Base-by-base conservation (phyloP, 2,888 invertebrate genomes). In the Dryadula phaetusa region DNA sequence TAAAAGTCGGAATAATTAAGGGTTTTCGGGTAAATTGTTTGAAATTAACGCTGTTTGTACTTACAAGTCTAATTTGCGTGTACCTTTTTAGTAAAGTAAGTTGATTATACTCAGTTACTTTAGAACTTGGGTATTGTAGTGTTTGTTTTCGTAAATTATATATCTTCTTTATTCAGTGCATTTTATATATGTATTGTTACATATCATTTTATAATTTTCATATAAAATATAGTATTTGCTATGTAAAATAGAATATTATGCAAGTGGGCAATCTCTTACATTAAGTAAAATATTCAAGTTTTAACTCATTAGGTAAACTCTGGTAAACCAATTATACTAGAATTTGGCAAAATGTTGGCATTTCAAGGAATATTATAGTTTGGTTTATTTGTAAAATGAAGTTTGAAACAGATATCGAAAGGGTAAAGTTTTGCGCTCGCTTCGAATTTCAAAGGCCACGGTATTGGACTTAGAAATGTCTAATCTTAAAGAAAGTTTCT, bases 341-440 rank as follows among this genome's bases (percentile, higher is more conserved):
- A 7, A 40, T 56, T 56, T 56, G 37, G 56, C 46, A 18, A 58
- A 37, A 56, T 64, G 34, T 56, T 10, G 25, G 44, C 37, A n/a
- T 37, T 53, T 28, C 44, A 49, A 40, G 28, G 37, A 34, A 64
- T 40, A 34, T 52, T 34, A 20, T 47, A 46, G 16, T 22, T 54
- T 34, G 16, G 58, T 65, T 68, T 61, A 64, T 68, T 61, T 54
- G 54, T 53, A 25, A 58, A 66, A 66, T 49, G 22, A 44, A 62
- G 42, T 56, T 67, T 49, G 20, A 53, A 58, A 52, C 66, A 62
- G 42, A 69, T 67, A 67, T 64, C 58, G 60, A 54, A 62, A 61
- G 53, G 56, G 54, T 66, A 42, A 69, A 71, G 69, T 71, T 71
- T 62, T 37, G 56, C 52, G 37, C 54, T 64, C 60, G 49, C 66